Percentiles rank a stretch among this genome's conserved stretches.
Conservation (phyloP, 1,140 invertebrate species). For the Fopius arisanus region DNA sequence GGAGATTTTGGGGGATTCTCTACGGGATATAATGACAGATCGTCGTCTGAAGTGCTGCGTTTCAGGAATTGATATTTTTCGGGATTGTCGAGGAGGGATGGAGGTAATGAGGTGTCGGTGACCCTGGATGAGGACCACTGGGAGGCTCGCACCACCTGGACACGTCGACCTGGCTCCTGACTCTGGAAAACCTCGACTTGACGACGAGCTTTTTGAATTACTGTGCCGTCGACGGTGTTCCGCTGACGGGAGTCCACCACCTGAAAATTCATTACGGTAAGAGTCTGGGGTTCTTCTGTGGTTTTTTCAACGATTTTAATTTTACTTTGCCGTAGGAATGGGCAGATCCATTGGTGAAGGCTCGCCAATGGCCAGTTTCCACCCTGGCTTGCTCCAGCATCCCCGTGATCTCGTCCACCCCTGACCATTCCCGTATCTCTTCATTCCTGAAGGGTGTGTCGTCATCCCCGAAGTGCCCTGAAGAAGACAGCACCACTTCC, state of each 20-base stretch:
- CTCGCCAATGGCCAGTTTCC: constrained; percentile 66
- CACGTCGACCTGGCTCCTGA: constrained; percentile 49
- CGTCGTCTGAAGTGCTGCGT: constrained; percentile 63
- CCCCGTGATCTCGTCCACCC: constrained; percentile 64
- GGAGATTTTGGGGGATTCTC: neutral
- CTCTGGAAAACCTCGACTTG: constrained; percentile 62
- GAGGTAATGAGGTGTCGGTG: constrained; percentile 30
- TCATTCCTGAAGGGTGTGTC: constrained; percentile 61
- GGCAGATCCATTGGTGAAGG: constrained; percentile 59
- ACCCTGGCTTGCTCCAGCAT: constrained; percentile 65
- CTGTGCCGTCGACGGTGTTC: constrained; percentile 55
- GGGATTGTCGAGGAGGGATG: neutral
- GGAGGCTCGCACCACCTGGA: constrained; percentile 58
- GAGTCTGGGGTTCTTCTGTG: no score
- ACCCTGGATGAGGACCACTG: constrained; percentile 52
- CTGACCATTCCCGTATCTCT: constrained; percentile 67
- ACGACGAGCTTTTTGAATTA: constrained; percentile 50
- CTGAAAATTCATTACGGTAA: no score
- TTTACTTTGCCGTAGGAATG: constrained; percentile 68
- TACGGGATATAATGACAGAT: constrained; percentile 61
- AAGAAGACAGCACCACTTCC: constrained; percentile 65
- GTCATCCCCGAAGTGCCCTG: constrained; percentile 50
- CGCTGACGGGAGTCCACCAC: constrained; percentile 65
- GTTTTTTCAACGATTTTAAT: no score
- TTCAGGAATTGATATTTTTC: constrained; percentile 22